Conservation (phyloP, 2,113 vertebrate genomes). For the Mugil cephalus region DNA sequence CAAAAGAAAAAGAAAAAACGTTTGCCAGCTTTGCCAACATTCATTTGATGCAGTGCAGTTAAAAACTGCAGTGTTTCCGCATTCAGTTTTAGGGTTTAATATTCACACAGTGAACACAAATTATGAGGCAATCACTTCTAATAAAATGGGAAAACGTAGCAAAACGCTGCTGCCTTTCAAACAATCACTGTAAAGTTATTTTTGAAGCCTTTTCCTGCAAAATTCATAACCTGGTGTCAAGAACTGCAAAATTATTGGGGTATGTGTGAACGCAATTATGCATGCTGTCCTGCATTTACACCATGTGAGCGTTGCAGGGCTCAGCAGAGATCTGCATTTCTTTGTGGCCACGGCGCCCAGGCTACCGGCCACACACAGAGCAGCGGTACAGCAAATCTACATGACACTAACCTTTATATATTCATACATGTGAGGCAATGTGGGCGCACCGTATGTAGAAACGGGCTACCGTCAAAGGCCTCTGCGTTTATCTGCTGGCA, state of each 20-base stretch:
- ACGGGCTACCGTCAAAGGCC: constrained; percentile 11
- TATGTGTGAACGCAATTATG: constrained; percentile 73
- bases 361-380: neutral
- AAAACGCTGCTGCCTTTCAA: neutral
- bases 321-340: constrained; percentile 59
- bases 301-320: constrained; percentile 49
- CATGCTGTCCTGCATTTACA: constrained; percentile 69
- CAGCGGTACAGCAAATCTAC: neutral
- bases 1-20: constrained; percentile 47
- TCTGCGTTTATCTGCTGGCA: constrained; percentile 33
- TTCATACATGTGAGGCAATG: constrained; percentile 26
- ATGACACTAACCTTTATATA: neutral
- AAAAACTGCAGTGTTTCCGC: constrained; percentile 5
- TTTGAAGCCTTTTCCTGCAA: constrained; percentile 28
- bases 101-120: neutral
- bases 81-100: neutral
- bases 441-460: neutral
- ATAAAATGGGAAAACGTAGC: neutral
- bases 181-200: neutral
- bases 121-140: neutral
- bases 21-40: constrained; percentile 66
- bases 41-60: constrained; percentile 68
- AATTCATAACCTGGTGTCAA: constrained; percentile 39
- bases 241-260: constrained; percentile 69
- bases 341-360: constrained; percentile 27